Evolutionary conservation across 2,113 vertebrate species (phyloP).

Genomic region (Herpailurus yagouaroundi): DNA sequence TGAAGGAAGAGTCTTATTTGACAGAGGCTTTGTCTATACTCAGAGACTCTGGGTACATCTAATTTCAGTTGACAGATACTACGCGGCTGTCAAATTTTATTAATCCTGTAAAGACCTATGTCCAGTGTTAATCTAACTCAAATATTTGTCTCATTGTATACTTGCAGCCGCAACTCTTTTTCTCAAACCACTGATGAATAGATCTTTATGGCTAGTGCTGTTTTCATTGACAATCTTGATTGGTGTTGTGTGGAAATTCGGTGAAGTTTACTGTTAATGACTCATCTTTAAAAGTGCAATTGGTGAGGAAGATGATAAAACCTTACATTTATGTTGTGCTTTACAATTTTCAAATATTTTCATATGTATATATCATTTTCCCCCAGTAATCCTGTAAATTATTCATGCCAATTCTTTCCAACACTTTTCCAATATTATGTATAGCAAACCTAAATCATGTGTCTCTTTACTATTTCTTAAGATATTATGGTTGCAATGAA

Average conservation of each 20-base stretch:
- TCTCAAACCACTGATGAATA: not conserved
- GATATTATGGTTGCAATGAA: not conserved
- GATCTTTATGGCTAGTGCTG: not conserved
- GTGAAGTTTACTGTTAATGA: not conserved
- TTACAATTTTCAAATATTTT: not conserved
- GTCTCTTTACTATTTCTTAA: not conserved
- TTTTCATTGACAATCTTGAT: not conserved
- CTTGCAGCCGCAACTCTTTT: not conserved
- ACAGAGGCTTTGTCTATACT: not conserved
- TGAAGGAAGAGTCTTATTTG: not conserved
- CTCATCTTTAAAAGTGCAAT: not conserved
- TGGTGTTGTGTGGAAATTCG: not conserved
- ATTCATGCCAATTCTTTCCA: not conserved
- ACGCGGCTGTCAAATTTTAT: not conserved
- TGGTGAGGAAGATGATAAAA: not conserved
- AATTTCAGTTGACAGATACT: not conserved
- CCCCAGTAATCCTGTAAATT: not conserved
- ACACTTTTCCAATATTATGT: not conserved
- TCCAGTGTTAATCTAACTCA: not conserved
- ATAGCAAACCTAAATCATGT: not conserved
- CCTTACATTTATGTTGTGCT: not conserved
- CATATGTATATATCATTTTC: not conserved
- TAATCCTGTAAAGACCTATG: not conserved
- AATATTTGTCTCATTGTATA: not conserved
- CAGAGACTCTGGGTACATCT: not conserved